Percentiles rank a stretch among this genome's conserved stretches.
Conservation (phyloP, 1,140 invertebrate genomes). For the Sitobion miscanthi region DNA sequence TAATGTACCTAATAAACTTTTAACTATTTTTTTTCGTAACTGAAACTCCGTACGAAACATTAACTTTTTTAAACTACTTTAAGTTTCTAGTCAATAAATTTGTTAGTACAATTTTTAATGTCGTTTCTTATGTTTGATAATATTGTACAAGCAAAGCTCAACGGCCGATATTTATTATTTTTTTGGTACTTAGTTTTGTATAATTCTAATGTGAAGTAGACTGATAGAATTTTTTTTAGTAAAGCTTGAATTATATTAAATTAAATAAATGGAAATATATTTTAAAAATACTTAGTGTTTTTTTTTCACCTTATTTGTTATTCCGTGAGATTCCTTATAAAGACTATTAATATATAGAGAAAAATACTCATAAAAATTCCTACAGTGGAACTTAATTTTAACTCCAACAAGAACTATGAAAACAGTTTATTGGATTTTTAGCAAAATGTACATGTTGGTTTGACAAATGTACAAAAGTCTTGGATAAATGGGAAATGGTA, state of each 20-base stretch:
- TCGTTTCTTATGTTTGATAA: slow-evolving; percentile 18
- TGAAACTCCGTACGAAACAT: background rate
- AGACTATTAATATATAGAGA: background rate
- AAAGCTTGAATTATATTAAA: slow-evolving; percentile 1
- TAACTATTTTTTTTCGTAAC: background rate
- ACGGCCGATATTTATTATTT: background rate
- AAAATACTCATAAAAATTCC: background rate
- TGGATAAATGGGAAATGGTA: no score
- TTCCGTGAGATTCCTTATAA: background rate
- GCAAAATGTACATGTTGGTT: no score
- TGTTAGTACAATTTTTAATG: slow-evolving; percentile 31
- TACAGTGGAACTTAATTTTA: background rate
- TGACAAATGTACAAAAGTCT: no score
- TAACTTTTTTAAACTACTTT: slow-evolving; percentile 30
- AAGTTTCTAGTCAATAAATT: slow-evolving; percentile 52
- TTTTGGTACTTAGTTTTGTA: slow-evolving; percentile 29
- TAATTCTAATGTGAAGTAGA: slow-evolving; percentile 38
- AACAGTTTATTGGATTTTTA: background rate
- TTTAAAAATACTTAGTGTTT: background rate
- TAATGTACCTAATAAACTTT: background rate
- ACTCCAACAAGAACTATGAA: background rate
- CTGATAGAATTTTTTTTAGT: slow-evolving; percentile 29
- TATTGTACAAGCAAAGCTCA: slow-evolving; percentile 41
- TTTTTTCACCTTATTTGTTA: background rate
- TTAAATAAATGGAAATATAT: background rate